These are phyloP conservation scores for Dasyurus viverrinus DNA, from an alignment of 2,113 vertebrate genomes.

Conservation along the genomic window DNA sequence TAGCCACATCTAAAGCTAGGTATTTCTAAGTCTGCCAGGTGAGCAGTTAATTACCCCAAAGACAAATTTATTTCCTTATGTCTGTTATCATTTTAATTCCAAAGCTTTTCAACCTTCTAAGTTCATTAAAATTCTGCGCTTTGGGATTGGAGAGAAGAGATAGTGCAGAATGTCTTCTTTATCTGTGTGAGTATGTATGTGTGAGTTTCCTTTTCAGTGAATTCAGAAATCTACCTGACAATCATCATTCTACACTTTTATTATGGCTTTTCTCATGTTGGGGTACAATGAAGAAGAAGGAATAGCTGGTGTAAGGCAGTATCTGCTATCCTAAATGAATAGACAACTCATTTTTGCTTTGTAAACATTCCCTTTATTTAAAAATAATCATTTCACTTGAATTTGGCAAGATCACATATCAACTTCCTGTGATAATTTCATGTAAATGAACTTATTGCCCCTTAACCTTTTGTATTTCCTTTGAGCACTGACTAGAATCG, in stretches of 20 bases:
- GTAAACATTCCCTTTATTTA: slow-evolving; percentile 12
- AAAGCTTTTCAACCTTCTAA: slow-evolving; percentile 21
- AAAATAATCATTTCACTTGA: accelerated
- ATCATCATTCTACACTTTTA: neutral
- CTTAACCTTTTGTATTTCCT: slow-evolving; percentile 54
- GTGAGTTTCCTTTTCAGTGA: slow-evolving; percentile 33
- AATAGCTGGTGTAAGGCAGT: neutral
- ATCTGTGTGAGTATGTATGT: slow-evolving; percentile 4
- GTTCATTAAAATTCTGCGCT: slow-evolving; percentile 35
- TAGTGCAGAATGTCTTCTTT: neutral
- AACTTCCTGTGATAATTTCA: slow-evolving; percentile 51
- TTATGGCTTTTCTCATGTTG: neutral
- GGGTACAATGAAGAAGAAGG: neutral
- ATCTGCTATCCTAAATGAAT: neutral
- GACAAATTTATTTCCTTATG: slow-evolving; percentile 63
- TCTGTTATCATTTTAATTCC: slow-evolving; percentile 41
- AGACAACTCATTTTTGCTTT: neutral
- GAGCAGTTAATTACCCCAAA: slow-evolving; percentile 46
- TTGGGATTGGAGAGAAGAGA: neutral
- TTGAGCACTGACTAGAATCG: slow-evolving; percentile 43
- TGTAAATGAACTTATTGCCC: slow-evolving; percentile 72
- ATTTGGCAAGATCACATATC: slow-evolving; percentile 53
- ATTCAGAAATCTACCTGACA: neutral
- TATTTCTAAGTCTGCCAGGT: slow-evolving; percentile 61
- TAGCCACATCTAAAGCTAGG: slow-evolving; percentile 42